These are phyloP conservation scores for Himalopsyche japonica DNA, from an alignment of 2,888 invertebrate genomes.

Conservation along the genomic window DNA sequence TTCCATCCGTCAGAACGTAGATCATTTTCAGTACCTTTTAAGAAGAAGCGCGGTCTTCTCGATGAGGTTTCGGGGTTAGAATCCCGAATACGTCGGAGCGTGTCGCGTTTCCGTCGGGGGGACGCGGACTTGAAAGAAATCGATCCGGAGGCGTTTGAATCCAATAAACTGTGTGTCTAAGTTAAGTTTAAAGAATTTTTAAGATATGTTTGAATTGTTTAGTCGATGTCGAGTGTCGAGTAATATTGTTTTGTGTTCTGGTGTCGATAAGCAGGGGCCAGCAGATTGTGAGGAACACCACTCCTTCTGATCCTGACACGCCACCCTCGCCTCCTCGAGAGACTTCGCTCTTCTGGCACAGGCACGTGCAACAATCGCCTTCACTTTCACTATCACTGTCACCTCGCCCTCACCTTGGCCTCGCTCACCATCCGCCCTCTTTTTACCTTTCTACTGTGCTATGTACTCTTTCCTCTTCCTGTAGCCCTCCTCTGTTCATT, in stretches of 20 bases:
- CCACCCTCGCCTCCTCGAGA: slow-evolving; percentile 35
- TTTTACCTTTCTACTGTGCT: not conserved
- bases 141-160: not conserved
- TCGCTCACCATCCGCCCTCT: slow-evolving; percentile 4
- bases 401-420: slow-evolving; percentile 5
- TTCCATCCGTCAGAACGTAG: not conserved
- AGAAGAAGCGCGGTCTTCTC: not conserved
- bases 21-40: not conserved
- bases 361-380: slow-evolving; percentile 28
- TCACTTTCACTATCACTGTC: slow-evolving; percentile 24
- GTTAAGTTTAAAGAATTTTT: not conserved
- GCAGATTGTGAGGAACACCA: slow-evolving; percentile 32
- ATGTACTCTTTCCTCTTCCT: slow-evolving; percentile 2
- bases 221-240: not conserved
- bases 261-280: slow-evolving; percentile 32
- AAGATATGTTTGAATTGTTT: not conserved
- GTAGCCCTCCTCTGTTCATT: slow-evolving; percentile 9
- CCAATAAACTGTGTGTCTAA: not conserved
- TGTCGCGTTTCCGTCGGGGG: not conserved
- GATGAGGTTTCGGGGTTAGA: not conserved
- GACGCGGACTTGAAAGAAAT: not conserved
- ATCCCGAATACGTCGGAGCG: not conserved
- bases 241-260: not conserved
- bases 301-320: slow-evolving; percentile 32
- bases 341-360: slow-evolving; percentile 34